Base-by-base conservation (phyloP, 2,113 vertebrate species). In the Notothenia rossii region DNA sequence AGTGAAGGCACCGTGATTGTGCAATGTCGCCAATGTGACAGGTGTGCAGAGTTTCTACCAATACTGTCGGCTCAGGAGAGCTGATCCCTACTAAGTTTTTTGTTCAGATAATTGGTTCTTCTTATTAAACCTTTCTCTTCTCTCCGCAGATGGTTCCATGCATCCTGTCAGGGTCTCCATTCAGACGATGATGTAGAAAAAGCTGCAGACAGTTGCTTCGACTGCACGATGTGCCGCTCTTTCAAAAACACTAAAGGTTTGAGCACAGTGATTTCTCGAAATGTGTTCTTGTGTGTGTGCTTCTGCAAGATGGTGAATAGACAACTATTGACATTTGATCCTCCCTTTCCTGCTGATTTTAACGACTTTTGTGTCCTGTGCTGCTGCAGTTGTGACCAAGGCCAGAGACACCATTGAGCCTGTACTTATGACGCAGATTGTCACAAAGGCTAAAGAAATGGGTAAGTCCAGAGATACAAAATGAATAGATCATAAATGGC, bases 111-210 rank as follows among this genome's bases (percentile, higher is more conserved):
- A 78, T 56, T 71, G 54, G 13, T 53, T 40, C 43, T 53, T 40
- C 43, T 60, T 36, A 81, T 65, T 65, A 78, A 53, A 88, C 76
- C 9, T 0, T 58, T 10, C 50, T 72, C 40, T 22, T 71, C 9
- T 45, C 3, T 79, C 62, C 40, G 58, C 92, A 99, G 98, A 92
- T 99, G 98, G 98, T 97, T 99, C 94, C 98, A 99, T 90, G 97
- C 97, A n/a, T 94, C 95, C 77, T 99, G 98, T 94, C 97, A 99
- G 91, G 97, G 96, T 89, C 95, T 99, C 84, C 97, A 95, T 90
- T 96, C 96, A 48, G 98, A 99, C 83, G 96, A 97, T 86, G 98
- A 99, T 88, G 96, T 99, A 79, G 98, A 99, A 92, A 96, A 93
- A 86, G 96, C 95, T 75, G 97, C 97, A 65, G 98, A 99, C 79